Evolutionary conservation across 2,797 vertebrate genomes (phyloP).

Genomic region (Neosalanx taihuensis): DNA sequence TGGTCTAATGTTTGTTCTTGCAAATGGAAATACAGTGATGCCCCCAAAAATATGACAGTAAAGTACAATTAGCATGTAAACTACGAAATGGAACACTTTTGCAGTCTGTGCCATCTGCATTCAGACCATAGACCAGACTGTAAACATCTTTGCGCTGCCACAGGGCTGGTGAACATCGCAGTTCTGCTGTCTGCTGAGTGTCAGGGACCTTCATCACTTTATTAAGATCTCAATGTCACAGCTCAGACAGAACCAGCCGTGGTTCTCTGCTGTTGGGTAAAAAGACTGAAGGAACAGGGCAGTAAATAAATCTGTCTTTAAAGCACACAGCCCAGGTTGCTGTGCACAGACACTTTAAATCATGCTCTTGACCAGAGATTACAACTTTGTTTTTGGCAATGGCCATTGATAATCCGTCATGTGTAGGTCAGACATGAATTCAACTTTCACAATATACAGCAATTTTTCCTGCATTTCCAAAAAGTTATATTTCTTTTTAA

Average conservation of each 20-base stretch:
- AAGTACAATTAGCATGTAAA: background rate
- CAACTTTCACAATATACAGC: no score
- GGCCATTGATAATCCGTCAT: no score
- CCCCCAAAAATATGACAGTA: no score
- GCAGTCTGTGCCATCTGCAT: constrained; percentile 5
- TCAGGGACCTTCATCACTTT: constrained; percentile 41
- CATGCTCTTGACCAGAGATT: constrained; percentile 20
- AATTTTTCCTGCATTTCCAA: no score
- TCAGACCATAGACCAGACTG: constrained; percentile 15
- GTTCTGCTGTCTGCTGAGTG: constrained; percentile 39
- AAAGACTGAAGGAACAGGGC: constrained; percentile 19
- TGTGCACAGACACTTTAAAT: constrained; percentile 20
- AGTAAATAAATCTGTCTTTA: constrained; percentile 42
- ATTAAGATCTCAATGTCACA: constrained; percentile 34
- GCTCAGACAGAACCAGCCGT: constrained; percentile 31
- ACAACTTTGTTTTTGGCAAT: no score
- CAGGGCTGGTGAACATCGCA: constrained; percentile 35
- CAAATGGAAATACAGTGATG: no score
- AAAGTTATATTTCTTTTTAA: no score
- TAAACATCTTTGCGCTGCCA: constrained; percentile 12
- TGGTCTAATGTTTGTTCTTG: no score
- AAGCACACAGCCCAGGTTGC: constrained; percentile 15
- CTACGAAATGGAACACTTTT: background rate
- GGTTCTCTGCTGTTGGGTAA: constrained; percentile 27
- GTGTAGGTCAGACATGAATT: background rate